Conservation (phyloP, 1,140 invertebrate genomes). For the Hylaeus volcanicus region DNA sequence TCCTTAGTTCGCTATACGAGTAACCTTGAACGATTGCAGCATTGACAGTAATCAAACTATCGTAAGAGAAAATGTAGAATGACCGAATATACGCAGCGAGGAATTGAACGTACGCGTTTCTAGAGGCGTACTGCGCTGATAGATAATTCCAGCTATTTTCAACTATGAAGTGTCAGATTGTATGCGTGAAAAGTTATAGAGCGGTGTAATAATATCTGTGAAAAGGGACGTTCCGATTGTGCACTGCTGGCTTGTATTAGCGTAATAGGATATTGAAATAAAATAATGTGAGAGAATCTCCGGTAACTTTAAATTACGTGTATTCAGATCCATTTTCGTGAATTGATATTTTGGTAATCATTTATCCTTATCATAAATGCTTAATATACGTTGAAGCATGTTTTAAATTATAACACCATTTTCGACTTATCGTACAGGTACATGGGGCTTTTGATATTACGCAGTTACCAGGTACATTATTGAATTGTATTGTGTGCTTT, state of each 20-base stretch:
- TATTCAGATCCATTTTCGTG: too few relatives aligned
- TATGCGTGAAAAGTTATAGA: slow-evolving; percentile 1
- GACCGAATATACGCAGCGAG: background rate
- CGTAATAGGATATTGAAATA: background rate
- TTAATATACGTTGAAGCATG: too few relatives aligned
- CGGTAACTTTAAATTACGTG: too few relatives aligned
- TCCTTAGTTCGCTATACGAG: background rate
- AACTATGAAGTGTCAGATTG: slow-evolving; percentile 3
- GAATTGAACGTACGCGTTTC: slow-evolving; percentile 1
- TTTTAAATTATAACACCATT: too few relatives aligned
- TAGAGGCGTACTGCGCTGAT: background rate
- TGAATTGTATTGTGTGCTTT: background rate
- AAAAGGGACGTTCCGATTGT: background rate
- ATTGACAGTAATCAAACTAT: background rate
- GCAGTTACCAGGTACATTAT: background rate
- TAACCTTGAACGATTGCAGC: background rate
- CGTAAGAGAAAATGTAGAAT: slow-evolving; percentile 3
- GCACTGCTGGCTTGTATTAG: background rate
- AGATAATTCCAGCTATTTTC: slow-evolving; percentile 23
- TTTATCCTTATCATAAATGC: too few relatives aligned
- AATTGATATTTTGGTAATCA: too few relatives aligned
- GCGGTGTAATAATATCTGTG: background rate
- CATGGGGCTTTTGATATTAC: background rate
- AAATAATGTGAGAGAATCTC: background rate
- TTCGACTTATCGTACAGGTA: background rate